A percentile compares a stretch with the other conserved stretches of the same genome.
Evolutionary conservation across 2,113 vertebrate genomes (phyloP).

Genomic region (Diphyllodes magnificus): DNA sequence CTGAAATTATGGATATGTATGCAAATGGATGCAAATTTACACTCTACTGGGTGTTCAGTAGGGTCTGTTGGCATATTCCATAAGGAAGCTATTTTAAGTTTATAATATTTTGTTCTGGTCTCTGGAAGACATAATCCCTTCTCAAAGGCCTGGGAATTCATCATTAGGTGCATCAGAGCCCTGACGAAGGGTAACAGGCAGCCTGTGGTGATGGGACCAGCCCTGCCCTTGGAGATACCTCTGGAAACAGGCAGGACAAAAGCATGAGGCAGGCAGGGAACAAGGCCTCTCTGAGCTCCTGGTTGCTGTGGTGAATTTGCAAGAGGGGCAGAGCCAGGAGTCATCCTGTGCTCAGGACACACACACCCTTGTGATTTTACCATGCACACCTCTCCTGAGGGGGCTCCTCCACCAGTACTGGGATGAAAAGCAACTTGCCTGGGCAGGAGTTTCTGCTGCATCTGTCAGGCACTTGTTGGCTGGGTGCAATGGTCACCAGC

Average conservation of each 20-base stretch:
- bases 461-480: neutral
- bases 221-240: neutral
- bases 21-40: slow-evolving; percentile 31
- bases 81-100: slow-evolving; percentile 48
- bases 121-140: slow-evolving; percentile 35
- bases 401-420: neutral
- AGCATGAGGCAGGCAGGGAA: neutral
- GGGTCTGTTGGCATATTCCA: slow-evolving; percentile 16
- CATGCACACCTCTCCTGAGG: neutral
- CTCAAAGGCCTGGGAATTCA: neutral
- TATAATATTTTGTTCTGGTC: slow-evolving; percentile 28
- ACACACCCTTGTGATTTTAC: neutral
- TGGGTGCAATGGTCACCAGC: neutral
- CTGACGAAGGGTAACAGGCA: neutral
- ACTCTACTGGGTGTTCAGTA: neutral
- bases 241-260: neutral
- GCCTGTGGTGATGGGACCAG: accelerated
- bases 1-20: slow-evolving; percentile 26
- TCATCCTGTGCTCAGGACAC: neutral
- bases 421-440: neutral
- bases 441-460: neutral
- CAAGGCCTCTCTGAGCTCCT: neutral
- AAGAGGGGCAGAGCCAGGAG: neutral
- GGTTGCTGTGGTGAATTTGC: accelerated
- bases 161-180: neutral